Conservation (phyloP, 2,888 invertebrate species). For the Acanthococcus lagerstroemiae region DNA sequence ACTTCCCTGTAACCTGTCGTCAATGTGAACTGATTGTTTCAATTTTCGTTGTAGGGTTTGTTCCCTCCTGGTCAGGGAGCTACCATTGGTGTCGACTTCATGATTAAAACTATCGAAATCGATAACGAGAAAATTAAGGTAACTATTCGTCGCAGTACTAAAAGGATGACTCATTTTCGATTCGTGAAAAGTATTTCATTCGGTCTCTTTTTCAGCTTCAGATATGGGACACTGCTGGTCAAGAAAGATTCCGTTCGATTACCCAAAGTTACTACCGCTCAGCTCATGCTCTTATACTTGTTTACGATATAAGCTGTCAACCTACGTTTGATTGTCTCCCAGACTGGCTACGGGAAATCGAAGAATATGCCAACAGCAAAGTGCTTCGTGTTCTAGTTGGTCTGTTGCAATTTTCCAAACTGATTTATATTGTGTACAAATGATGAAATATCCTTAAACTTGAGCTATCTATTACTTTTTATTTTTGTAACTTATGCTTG, state of each 20-base stretch:
- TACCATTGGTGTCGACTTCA: slow-evolving; percentile 97
- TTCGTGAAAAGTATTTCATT: too few relatives aligned
- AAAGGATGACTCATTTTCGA: neutral
- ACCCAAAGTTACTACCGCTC: slow-evolving; percentile 96
- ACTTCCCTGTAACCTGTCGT: neutral
- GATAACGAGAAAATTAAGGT: slow-evolving; percentile 91
- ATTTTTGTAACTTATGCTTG: slow-evolving; percentile 32
- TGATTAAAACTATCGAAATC: slow-evolving; percentile 98
- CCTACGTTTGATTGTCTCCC: slow-evolving; percentile 95
- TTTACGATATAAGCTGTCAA: slow-evolving; percentile 95
- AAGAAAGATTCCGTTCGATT: slow-evolving; percentile 91
- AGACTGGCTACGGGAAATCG: slow-evolving; percentile 94
- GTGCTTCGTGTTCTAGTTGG: slow-evolving; percentile 90
- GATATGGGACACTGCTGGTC: slow-evolving; percentile 99
- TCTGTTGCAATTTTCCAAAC: slow-evolving; percentile 46
- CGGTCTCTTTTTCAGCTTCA: slow-evolving; percentile 57
- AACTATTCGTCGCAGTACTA: too few relatives aligned
- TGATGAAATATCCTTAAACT: neutral
- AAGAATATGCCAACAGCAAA: slow-evolving; percentile 92
- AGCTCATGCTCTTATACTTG: slow-evolving; percentile 91
- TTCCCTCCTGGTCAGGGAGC: slow-evolving; percentile 98
- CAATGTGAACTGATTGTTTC: too few relatives aligned
- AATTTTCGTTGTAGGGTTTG: slow-evolving; percentile 70
- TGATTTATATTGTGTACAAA: neutral
- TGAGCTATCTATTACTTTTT: slow-evolving; percentile 16